A percentile compares a stretch with the other conserved stretches of the same genome.
These are phyloP conservation scores for Helostoma temminkii DNA, from an alignment of 2,797 vertebrate genomes.

Conservation along the genomic window DNA sequence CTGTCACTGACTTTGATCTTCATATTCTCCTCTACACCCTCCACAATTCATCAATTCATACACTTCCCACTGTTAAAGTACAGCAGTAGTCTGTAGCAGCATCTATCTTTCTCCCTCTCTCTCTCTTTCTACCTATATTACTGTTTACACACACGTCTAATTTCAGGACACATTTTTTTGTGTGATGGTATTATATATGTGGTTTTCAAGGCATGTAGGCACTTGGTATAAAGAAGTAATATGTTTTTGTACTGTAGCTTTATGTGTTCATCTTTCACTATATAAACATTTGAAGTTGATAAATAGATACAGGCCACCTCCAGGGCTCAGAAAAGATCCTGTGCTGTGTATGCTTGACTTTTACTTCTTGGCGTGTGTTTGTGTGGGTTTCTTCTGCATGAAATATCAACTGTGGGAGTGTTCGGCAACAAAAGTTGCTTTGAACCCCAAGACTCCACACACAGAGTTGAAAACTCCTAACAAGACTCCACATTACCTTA, in stretches of 20 bases:
- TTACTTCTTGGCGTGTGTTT: slow-evolving; percentile 45
- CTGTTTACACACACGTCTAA: slow-evolving; percentile 32
- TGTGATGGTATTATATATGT: slow-evolving; percentile 7
- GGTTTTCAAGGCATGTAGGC: slow-evolving; percentile 10
- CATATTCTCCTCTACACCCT: slow-evolving; percentile 20
- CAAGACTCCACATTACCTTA: slow-evolving; percentile 4
- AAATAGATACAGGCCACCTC: slow-evolving; percentile 57
- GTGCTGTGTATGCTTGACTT: slow-evolving; percentile 35
- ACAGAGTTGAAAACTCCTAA: slow-evolving; percentile 18
- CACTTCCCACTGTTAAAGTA: neutral
- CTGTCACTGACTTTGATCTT: slow-evolving; percentile 11
- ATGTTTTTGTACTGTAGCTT: slow-evolving; percentile 25
- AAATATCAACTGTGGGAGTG: slow-evolving; percentile 60
- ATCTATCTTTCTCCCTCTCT: slow-evolving; percentile 31
- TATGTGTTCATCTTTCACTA: slow-evolving; percentile 35
- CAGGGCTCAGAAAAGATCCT: slow-evolving; percentile 60
- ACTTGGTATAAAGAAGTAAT: slow-evolving; percentile 31
- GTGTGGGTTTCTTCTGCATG: slow-evolving; percentile 59
- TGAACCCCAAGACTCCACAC: slow-evolving; percentile 28
- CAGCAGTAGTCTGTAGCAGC: neutral
- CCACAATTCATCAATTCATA: slow-evolving; percentile 34
- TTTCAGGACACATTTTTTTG: neutral
- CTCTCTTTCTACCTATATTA: slow-evolving; percentile 10
- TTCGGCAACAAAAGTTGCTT: slow-evolving; percentile 48
- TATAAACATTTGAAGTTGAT: slow-evolving; percentile 53